Evolutionary conservation across 1,140 invertebrate genomes (phyloP), one percentile per base, ranked within the genome.

Genomic region (Proctacanthus coquilletti): DNA sequence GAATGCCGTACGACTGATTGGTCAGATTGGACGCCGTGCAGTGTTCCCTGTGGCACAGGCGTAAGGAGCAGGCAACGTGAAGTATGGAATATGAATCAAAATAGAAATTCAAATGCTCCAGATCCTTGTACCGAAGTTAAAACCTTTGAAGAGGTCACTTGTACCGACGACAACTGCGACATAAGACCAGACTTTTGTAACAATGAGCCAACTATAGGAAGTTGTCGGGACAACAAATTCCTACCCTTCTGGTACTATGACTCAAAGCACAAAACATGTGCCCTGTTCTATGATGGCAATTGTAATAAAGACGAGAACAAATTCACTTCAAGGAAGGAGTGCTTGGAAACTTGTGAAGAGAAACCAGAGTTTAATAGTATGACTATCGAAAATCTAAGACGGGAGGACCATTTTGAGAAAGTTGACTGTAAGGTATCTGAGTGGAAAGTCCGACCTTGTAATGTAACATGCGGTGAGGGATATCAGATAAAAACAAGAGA

Each of bases 271-370:
- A 65, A 66, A 38, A 69, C 67, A 32, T 91, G 86, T 52, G 61
- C 67, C 36, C 62, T 74, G 14, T 89, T 89, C 51, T 69, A 64
- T 38, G 87, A 79, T 47, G 73, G 74, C 30, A 82, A 83, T 33
- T 89, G 85, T 50, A 62, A 72, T 29, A 77, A 72, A 0, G 84
- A 83, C 48, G 62, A 63, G 39, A 86, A 86, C 52, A 83, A 82
- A 49, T 86, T 84, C 49, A 56, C 58, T 33, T 57, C 62, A 2
- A 50, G 68, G 45, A 59, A 64, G 42, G 56, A 52, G 40, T 64
- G 61, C 45, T 60, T 62, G 38, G 59, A 46, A 40, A 65, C 51
- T 10, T 56, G 60, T 20, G 51, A 51, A 0, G 33, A 44, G 21
- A 52, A 52, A 1, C 44, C 49, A 0, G 47, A 53, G 32, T 8